These are phyloP conservation scores for Hippocampus kuda DNA, from an alignment of 2,797 vertebrate genomes.

Conservation along the genomic window DNA sequence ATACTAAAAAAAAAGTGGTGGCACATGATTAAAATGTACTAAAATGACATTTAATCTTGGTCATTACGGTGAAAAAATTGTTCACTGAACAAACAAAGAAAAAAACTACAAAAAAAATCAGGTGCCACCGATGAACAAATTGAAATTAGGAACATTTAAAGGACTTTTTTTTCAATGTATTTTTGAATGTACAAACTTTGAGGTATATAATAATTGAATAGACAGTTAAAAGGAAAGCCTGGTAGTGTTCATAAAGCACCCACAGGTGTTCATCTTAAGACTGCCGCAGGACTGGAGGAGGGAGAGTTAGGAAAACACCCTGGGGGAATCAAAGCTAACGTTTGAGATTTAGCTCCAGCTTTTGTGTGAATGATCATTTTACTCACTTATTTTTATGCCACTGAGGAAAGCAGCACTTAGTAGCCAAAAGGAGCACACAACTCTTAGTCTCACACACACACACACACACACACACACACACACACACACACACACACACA, in stretches of 20 bases:
- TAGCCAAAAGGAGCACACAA: neutral
- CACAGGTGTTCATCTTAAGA: conserved; percentile 55
- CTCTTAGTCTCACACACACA: neutral
- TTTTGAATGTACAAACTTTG: neutral
- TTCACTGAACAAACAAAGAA: too few species aligned
- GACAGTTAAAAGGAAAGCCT: conserved; percentile 43
- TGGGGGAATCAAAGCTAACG: neutral
- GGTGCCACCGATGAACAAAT: too few species aligned
- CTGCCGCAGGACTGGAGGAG: neutral
- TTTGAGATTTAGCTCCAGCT: neutral
- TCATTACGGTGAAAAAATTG: too few species aligned
- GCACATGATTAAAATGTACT: too few species aligned
- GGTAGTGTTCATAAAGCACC: conserved; percentile 42
- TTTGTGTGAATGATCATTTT: neutral
- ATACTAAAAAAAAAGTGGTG: too few species aligned
- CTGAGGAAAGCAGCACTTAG: neutral
- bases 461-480: neutral
- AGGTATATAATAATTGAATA: conserved; percentile 43
- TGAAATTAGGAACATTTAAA: too few species aligned
- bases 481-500: conserved; percentile 2
- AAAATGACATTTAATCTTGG: too few species aligned
- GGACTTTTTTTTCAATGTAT: too few species aligned
- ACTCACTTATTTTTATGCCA: neutral
- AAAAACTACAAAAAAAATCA: too few species aligned
- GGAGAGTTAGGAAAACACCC: neutral